These are phyloP conservation scores for Thymelicus lineola DNA, from an alignment of 2,888 invertebrate species.

Conservation along the genomic window DNA sequence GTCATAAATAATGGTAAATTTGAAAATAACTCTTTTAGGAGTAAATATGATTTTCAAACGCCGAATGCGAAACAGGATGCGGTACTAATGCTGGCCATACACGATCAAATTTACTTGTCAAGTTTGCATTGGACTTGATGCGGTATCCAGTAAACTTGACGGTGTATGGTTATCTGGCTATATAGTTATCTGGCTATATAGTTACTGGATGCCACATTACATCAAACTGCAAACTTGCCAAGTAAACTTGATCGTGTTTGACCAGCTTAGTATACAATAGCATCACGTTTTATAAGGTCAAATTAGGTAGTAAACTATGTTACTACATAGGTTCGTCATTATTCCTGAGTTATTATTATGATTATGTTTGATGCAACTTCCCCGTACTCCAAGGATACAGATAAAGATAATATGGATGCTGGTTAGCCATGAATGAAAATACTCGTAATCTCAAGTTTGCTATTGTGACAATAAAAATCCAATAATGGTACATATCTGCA, in stretches of 20 bases:
- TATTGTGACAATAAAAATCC: constrained; percentile 17
- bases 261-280: neutral
- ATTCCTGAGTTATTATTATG: constrained; percentile 6
- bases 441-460: constrained; percentile 6
- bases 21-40: no score
- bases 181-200: no score
- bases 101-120: no score
- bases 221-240: no score
- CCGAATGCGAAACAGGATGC: no score
- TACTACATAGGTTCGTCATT: constrained; percentile 7
- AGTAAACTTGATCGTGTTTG: no score
- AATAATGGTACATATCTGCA: neutral
- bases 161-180: no score
- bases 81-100: no score
- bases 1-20: neutral
- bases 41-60: no score
- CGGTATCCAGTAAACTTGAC: no score
- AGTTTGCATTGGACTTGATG: no score
- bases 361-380: constrained; percentile 19
- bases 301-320: neutral
- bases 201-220: no score
- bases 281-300: neutral
- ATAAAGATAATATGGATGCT: constrained; percentile 21
- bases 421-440: constrained; percentile 16
- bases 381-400: constrained; percentile 17